These are phyloP conservation scores for Capitulum mitella DNA, from an alignment of 2,888 invertebrate species.

Conservation along the genomic window DNA sequence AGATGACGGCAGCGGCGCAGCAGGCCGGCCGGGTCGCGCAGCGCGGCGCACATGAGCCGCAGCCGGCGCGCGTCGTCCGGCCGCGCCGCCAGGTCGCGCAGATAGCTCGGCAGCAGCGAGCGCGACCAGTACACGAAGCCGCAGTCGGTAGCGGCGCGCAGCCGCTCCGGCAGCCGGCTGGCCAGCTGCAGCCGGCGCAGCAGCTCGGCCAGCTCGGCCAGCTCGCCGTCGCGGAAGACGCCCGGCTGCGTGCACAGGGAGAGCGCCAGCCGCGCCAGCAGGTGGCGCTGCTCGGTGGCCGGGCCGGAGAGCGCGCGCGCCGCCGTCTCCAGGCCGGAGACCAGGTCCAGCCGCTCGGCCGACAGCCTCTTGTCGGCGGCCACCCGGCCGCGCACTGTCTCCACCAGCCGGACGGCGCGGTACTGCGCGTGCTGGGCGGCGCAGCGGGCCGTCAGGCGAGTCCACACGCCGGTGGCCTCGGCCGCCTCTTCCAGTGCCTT, in stretches of 20 bases:
- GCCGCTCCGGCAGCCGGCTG: constrained; percentile 31
- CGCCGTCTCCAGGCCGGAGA: constrained; percentile 35
- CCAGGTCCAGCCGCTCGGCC: constrained; percentile 34
- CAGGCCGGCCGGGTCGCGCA: constrained; percentile 1
- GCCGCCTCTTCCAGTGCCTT: constrained; percentile 33
- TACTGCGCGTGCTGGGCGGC: constrained; percentile 33
- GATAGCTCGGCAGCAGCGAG: constrained; percentile 27
- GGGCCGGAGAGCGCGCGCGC: constrained; percentile 35
- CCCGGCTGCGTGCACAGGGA: constrained; percentile 28
- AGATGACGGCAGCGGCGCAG: constrained; percentile 21
- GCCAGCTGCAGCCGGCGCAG: constrained; percentile 34
- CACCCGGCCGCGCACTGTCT: not conserved
- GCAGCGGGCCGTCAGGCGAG: constrained; percentile 32
- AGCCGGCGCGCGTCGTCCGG: constrained; percentile 26
- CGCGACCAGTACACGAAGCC: constrained; percentile 29
- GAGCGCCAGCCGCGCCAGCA: constrained; percentile 32
- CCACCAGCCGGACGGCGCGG: constrained; percentile 28
- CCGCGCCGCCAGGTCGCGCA: constrained; percentile 29
- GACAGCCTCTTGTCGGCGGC: constrained; percentile 8
- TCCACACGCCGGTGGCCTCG: constrained; percentile 27
- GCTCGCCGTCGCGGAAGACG: constrained; percentile 30
- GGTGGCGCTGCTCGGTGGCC: constrained; percentile 31
- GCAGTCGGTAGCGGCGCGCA: constrained; percentile 33
- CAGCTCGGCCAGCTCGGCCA: constrained; percentile 31
- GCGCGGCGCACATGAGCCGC: constrained; percentile 26